Evolutionary conservation across 2,113 vertebrate species (phyloP), one percentile per base, ranked within the genome.

Genomic region (Corythoichthys haematopterus): DNA sequence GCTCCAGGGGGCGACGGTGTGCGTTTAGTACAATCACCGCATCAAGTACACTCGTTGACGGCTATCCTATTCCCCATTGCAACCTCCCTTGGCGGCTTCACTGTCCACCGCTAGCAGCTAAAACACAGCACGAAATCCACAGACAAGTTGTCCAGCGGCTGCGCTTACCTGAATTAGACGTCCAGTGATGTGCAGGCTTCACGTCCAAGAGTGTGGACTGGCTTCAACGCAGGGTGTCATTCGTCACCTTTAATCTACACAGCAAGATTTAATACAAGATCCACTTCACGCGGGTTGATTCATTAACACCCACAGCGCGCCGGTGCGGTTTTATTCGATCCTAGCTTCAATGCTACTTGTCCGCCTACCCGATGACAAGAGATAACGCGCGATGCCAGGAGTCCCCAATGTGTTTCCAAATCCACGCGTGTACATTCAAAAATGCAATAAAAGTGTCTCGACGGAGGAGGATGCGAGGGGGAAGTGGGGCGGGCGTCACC

Each of bases 141-240:
- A 53, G 33, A 75, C 15, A 69, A 84, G 75, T 77, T 82, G 46
- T 11, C 4, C 36, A 64, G 1, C 6, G 57, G 61, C n/a, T 5
- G 65, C 76, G 81, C 82, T 82, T 51, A 89, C 88, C 84, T 79
- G 74, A 65, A 86, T 84, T 68, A 65, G 64, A 74, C 65, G 69
- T 77, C 47, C 71, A 8, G 67, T 13, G 72, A 33, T 74, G 64
- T 64, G 11, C 46, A 6, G 16, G 65, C 68, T 69, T 84, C 74
- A 79, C 81, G 79, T 70, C 82, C 72, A 79, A 80, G 75, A 79
- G 77, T 64, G 65, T 64, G 70, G 72, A 80, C 33, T 61, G 68
- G 47, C 35, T 64, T 65, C 64, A 53, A 47, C 10, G 58, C 15
- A 60, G 43, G 35, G 50, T 47, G 16, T 58, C 65, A 12, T 63